A percentile compares a stretch with the other conserved stretches of the same genome.
These are phyloP conservation scores for Drosophila eohydei DNA, from an alignment of 2,888 invertebrate species.

Conservation along the genomic window DNA sequence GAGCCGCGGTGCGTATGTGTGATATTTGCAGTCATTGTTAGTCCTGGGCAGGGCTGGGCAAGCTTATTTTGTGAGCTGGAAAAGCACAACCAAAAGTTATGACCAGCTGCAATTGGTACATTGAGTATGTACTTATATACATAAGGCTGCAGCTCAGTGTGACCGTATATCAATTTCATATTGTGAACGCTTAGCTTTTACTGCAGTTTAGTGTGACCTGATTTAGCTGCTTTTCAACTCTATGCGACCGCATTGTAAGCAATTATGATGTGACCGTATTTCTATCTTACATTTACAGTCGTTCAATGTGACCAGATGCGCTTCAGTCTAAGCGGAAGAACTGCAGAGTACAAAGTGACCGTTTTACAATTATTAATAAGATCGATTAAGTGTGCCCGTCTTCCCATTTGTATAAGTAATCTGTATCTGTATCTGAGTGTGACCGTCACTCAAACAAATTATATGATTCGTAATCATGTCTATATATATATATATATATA, in stretches of 20 bases:
- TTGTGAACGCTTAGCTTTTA: neutral
- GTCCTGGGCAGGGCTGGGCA: slow-evolving; percentile 39
- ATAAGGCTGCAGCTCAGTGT: neutral
- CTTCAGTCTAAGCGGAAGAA: too few species aligned
- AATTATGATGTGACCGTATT: neutral
- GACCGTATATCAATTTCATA: neutral
- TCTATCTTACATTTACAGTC: neutral
- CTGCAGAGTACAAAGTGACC: neutral
- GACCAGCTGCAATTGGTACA: neutral
- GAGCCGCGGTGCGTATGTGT: slow-evolving; percentile 68
- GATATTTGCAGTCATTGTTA: slow-evolving; percentile 50
- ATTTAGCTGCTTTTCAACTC: neutral
- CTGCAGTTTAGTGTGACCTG: neutral
- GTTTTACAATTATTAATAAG: too few species aligned
- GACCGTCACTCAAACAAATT: too few species aligned
- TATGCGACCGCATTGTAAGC: too few species aligned
- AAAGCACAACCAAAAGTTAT: too few species aligned
- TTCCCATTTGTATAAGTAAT: neutral
- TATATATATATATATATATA: neutral
- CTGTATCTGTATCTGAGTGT: neutral
- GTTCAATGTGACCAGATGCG: neutral
- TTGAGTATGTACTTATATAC: neutral
- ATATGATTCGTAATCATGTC: too few species aligned
- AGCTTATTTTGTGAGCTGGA: neutral
- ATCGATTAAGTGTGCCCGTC: neutral